Conservation (phyloP, 1,140 invertebrate species). For the Heterodera schachtii region DNA sequence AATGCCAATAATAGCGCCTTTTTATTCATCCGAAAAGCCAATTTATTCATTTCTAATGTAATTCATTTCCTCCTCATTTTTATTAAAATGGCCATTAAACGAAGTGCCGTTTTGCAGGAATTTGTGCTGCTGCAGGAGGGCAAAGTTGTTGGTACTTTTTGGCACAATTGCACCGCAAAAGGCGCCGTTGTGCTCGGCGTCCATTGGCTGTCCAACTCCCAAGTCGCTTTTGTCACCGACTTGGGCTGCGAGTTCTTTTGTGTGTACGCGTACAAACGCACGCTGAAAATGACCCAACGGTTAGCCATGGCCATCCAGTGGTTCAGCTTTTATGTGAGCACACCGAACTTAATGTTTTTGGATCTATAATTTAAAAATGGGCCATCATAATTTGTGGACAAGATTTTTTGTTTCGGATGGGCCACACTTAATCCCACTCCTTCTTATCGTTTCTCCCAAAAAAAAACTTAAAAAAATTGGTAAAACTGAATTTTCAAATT, state of each 20-base stretch:
- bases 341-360: not conserved
- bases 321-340: slow-evolving; percentile 19
- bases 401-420: no score
- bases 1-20: not conserved
- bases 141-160: not conserved
- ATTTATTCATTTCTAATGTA: not conserved
- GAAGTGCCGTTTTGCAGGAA: not conserved
- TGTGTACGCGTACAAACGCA: slow-evolving; percentile 8
- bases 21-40: no score
- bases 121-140: not conserved
- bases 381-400: not conserved
- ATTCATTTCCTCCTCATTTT: no score
- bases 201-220: not conserved
- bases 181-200: slow-evolving; percentile 17
- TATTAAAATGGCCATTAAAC: not conserved
- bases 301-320: not conserved
- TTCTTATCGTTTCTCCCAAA: no score
- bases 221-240: slow-evolving; percentile 12
- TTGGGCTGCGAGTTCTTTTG: slow-evolving; percentile 19
- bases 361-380: not conserved
- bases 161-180: not conserved
- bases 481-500: no score
- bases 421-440: no score
- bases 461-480: no score
- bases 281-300: slow-evolving; percentile 9